These are phyloP conservation scores for Scomberomorus guttatus DNA, from an alignment of 2,797 vertebrate genomes.

Conservation along the genomic window DNA sequence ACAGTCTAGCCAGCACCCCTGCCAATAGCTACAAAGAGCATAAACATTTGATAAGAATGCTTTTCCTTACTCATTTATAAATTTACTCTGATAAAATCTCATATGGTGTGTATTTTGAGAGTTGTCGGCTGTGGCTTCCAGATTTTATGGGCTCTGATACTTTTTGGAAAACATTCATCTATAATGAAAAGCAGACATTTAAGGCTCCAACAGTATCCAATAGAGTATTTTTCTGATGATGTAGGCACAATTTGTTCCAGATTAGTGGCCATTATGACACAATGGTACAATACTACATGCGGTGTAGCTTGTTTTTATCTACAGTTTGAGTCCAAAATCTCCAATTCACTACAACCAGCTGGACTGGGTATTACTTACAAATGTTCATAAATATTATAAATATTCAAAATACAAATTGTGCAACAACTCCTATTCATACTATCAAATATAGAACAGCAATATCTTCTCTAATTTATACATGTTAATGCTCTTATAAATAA, in stretches of 20 bases:
- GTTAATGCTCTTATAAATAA: not conserved
- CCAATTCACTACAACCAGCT: not conserved
- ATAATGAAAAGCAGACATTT: constrained; percentile 38
- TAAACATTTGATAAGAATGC: not conserved
- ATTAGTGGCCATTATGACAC: not conserved
- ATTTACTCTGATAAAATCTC: not conserved
- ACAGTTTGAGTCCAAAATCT: not conserved
- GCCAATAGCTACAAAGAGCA: not conserved
- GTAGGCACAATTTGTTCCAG: constrained; percentile 15
- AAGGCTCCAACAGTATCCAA: not conserved
- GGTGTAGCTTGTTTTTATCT: not conserved
- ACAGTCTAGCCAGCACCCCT: too few relatives aligned
- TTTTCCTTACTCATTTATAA: not conserved
- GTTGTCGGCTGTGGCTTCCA: not conserved
- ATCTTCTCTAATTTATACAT: not conserved
- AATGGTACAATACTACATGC: not conserved
- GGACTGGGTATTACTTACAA: not conserved
- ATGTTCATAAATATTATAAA: not conserved
- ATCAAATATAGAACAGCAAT: not conserved
- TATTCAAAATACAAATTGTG: not conserved
- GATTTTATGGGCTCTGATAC: not conserved
- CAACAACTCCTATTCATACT: not conserved
- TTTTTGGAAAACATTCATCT: constrained; percentile 20
- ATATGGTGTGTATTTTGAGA: constrained; percentile 3
- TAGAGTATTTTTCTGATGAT: constrained; percentile 25